Conservation (phyloP, 2,113 vertebrate species). For the Meleagris gallopavo region DNA sequence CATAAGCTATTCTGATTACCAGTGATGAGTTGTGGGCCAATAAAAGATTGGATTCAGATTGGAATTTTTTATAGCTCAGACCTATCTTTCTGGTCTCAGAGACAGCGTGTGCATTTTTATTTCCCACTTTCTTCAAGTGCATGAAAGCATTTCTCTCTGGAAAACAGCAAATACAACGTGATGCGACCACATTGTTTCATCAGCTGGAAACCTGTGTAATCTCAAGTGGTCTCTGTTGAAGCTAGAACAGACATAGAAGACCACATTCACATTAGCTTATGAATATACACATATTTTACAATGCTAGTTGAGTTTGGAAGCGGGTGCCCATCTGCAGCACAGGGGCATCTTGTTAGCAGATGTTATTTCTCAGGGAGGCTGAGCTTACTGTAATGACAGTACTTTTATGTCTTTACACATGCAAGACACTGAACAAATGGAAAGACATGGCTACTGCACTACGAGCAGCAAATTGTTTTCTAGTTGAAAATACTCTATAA, state of each 20-base stretch:
- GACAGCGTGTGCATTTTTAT: accelerated
- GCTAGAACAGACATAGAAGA: not conserved
- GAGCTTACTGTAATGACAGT: not conserved
- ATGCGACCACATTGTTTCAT: constrained; percentile 12
- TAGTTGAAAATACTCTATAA: not conserved
- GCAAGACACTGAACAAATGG: not conserved
- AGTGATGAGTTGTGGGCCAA: not conserved
- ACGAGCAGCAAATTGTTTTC: not conserved
- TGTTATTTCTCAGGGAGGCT: constrained; percentile 15
- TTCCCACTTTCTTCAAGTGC: not conserved
- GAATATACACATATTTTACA: constrained; percentile 17
- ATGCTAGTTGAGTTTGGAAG: not conserved
- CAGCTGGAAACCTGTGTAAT: constrained; percentile 6
- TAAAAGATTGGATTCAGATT: not conserved
- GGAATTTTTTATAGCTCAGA: not conserved
- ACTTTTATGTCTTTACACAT: not conserved
- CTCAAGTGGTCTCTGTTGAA: not conserved
- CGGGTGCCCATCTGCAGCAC: not conserved
- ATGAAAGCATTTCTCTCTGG: not conserved
- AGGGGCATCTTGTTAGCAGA: constrained; percentile 13
- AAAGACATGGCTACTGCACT: not conserved
- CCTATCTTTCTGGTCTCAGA: not conserved
- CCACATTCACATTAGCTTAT: constrained; percentile 23
- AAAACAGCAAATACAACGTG: not conserved
- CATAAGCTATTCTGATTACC: not conserved